Conservation (phyloP, 1,140 invertebrate genomes). For the Papilio aristodemus region DNA sequence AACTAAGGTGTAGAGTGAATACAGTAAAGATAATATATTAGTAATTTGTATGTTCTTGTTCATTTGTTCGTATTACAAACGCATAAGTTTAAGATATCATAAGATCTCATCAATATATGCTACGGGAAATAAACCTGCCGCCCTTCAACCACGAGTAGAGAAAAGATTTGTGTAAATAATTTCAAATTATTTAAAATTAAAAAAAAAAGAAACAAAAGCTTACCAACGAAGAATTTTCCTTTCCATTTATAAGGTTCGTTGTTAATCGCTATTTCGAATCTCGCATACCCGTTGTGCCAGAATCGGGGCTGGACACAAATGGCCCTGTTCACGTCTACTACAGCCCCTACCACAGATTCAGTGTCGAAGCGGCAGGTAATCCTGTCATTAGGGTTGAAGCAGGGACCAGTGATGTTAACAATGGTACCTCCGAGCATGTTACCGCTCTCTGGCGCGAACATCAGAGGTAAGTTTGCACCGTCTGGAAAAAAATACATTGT, state of each 20-base stretch:
- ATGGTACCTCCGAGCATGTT: constrained; percentile 97
- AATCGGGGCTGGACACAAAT: constrained; percentile 94
- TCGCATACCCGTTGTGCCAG: constrained; percentile 94
- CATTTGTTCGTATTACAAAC: too few relatives aligned
- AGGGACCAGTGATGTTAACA: constrained; percentile 97
- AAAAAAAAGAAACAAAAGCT: constrained; percentile 47
- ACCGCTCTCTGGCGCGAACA: constrained; percentile 95
- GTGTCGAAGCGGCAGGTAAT: constrained; percentile 91
- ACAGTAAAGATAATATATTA: too few relatives aligned
- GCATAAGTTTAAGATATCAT: too few relatives aligned
- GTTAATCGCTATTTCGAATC: constrained; percentile 92
- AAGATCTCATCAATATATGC: too few relatives aligned
- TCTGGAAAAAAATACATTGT: constrained; percentile 77
- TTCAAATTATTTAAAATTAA: too few relatives aligned
- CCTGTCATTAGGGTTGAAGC: constrained; percentile 85
- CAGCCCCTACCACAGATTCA: constrained; percentile 86
- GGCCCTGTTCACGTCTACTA: constrained; percentile 90
- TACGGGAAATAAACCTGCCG: too few relatives aligned
- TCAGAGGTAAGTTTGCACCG: constrained; percentile 88
- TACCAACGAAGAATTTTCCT: constrained; percentile 94
- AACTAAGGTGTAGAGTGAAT: too few relatives aligned
- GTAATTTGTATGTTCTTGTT: too few relatives aligned
- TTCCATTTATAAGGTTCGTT: constrained; percentile 93
- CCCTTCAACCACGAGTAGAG: too few relatives aligned
- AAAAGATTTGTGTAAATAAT: too few relatives aligned